Evolutionary conservation across 2,113 vertebrate genomes (phyloP).

Genomic region (Chiloscyllium plagiosum): DNA sequence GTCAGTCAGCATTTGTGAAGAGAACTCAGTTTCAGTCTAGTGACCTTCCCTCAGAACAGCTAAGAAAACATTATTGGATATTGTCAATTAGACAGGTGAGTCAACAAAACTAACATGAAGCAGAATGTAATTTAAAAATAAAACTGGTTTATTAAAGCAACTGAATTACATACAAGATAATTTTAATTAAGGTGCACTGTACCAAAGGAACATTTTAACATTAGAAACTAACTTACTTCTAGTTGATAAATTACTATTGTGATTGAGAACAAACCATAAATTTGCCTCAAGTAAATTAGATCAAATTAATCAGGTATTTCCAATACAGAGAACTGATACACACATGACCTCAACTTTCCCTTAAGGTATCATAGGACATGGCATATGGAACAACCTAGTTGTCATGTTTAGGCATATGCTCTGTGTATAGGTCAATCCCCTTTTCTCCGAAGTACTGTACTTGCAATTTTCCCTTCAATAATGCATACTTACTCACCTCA

Average conservation of each 20-base stretch:
- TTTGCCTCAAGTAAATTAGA: not conserved
- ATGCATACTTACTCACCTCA: not conserved
- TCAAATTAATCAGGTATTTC: not conserved
- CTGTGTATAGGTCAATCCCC: not conserved
- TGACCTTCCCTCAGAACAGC: no score
- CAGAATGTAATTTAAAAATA: constrained; percentile 13
- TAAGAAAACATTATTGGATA: no score
- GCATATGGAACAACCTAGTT: not conserved
- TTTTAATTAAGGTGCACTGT: not conserved
- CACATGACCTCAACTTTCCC: not conserved
- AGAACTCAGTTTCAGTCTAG: no score
- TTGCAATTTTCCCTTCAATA: not conserved
- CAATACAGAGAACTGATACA: not conserved
- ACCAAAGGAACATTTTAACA: constrained; percentile 8
- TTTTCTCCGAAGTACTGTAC: not conserved
- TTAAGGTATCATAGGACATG: not conserved
- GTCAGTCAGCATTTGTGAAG: no score
- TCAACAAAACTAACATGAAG: not conserved
- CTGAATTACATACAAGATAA: not conserved
- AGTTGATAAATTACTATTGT: no score
- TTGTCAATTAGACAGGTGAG: not conserved
- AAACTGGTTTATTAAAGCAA: constrained; percentile 21
- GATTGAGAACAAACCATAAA: not conserved
- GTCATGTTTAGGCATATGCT: not conserved
- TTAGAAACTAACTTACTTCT: not conserved